Evolutionary conservation across 64 coral and sea anemone genomes (phyloP).

Genomic region (Trachythela sp.): DNA sequence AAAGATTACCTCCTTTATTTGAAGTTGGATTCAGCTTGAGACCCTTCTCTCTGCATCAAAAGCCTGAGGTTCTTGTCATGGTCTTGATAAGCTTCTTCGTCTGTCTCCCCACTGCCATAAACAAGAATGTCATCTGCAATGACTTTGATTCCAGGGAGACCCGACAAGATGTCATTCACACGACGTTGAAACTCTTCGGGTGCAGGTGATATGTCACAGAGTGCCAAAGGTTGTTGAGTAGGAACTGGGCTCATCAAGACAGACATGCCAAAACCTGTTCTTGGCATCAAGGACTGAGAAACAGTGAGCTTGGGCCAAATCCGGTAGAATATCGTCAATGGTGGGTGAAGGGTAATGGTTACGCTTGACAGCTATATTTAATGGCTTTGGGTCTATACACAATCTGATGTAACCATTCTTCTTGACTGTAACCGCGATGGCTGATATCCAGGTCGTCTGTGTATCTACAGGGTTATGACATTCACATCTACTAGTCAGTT

Average conservation of each 20-base stretch:
- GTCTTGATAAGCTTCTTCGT: background rate
- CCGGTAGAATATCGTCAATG: background rate
- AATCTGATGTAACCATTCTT: slow-evolving; percentile 27
- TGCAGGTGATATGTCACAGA: background rate
- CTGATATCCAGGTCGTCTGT: too few relatives aligned
- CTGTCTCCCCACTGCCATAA: background rate
- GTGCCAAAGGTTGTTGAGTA: slow-evolving; percentile 22
- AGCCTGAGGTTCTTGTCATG: too few relatives aligned
- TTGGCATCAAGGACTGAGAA: slow-evolving; percentile 7
- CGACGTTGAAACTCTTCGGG: background rate
- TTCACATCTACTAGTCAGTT: too few relatives aligned
- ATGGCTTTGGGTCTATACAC: slow-evolving; percentile 40
- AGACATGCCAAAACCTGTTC: slow-evolving; percentile 3
- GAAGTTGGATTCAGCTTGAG: too few relatives aligned
- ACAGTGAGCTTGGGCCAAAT: background rate
- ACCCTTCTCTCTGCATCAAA: too few relatives aligned
- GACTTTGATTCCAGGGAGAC: background rate
- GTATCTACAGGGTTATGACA: slow-evolving; percentile 6
- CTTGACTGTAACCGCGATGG: too few relatives aligned
- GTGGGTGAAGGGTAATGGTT: slow-evolving; percentile 35
- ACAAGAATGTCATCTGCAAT: background rate
- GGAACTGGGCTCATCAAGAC: background rate
- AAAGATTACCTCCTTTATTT: too few relatives aligned
- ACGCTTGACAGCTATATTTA: slow-evolving; percentile 42
- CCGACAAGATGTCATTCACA: background rate